Percentiles rank a stretch among this genome's conserved stretches.
Conservation (phyloP, 2,797 vertebrate genomes). For the Malurus leucopterus region DNA sequence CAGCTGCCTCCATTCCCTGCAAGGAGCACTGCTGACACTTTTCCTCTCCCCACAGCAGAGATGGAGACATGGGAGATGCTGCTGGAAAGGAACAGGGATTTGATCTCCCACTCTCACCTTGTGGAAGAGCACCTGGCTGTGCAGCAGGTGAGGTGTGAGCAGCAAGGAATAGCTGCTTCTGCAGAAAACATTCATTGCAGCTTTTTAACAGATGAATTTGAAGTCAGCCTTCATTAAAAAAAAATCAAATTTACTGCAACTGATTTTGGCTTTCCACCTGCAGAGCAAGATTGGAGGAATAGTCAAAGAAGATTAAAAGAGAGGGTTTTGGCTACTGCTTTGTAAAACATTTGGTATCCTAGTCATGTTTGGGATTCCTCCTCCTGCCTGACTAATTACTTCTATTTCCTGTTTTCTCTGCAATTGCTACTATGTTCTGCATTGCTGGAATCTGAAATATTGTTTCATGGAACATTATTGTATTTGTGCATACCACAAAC, state of each 20-base stretch:
- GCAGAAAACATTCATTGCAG: neutral
- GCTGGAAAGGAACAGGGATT: neutral
- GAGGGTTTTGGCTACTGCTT: neutral
- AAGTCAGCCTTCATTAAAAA: neutral
- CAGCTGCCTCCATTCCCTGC: neutral
- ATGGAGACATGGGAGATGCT: neutral
- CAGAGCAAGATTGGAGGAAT: neutral
- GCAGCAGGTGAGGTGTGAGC: neutral
- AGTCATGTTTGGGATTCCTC: constrained; percentile 41
- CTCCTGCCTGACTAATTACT: constrained; percentile 18
- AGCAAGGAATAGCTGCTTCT: fast-evolving
- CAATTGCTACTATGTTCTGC: constrained; percentile 26
- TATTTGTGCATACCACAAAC: constrained; percentile 46
- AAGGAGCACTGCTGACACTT: neutral
- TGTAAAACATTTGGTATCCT: neutral
- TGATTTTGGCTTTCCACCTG: neutral
- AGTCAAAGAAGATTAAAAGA: neutral
- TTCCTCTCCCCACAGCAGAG: neutral
- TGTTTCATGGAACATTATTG: constrained; percentile 26
- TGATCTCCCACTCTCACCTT: neutral
- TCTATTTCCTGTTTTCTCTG: constrained; percentile 58
- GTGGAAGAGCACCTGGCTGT: neutral
- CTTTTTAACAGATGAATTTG: neutral
- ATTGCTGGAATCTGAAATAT: constrained; percentile 53
- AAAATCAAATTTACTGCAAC: neutral